Evolutionary conservation across 1,140 invertebrate genomes (phyloP).

Genomic region (Radopholus similis): DNA sequence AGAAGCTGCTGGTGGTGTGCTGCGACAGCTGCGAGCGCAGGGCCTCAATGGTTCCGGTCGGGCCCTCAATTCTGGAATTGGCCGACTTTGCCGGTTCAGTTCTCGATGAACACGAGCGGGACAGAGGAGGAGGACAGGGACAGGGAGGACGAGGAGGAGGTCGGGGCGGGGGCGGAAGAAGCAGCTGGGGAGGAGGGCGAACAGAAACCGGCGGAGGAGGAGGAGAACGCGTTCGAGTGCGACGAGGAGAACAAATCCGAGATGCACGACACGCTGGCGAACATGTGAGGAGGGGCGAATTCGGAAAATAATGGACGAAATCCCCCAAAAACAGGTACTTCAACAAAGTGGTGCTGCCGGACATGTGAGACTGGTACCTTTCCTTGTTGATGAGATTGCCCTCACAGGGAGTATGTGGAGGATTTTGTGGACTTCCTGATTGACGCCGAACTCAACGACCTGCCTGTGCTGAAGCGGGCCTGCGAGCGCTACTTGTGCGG

Average conservation of each 20-base stretch:
- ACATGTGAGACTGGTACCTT: too few species aligned
- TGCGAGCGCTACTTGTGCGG: conserved; percentile 57
- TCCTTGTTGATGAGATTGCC: conserved; percentile 44
- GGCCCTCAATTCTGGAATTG: background rate
- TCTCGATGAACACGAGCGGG: background rate
- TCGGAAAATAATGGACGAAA: background rate
- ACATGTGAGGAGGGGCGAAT: conserved; percentile 23
- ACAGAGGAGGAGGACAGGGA: background rate
- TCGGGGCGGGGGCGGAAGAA: background rate
- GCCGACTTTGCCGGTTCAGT: background rate
- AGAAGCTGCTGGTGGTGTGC: conserved; percentile 52
- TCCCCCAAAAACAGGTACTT: conserved; percentile 35
- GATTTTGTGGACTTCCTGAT: conserved; percentile 59
- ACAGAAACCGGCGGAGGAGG: conserved; percentile 40
- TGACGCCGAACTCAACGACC: conserved; percentile 57
- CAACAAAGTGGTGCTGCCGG: conserved; percentile 53
- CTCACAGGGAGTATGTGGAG: conserved; percentile 56
- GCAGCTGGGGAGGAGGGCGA: conserved; percentile 21
- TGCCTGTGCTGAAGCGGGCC: conserved; percentile 55
- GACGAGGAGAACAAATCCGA: conserved; percentile 52
- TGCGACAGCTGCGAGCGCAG: conserved; percentile 55
- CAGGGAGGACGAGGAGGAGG: conserved; percentile 5
- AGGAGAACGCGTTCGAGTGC: conserved; percentile 50
- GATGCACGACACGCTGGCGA: conserved; percentile 55
- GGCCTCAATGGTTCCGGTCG: conserved; percentile 34